These are phyloP conservation scores for Drosophila setosimentum DNA, from an alignment of 2,888 invertebrate genomes.

Conservation along the genomic window DNA sequence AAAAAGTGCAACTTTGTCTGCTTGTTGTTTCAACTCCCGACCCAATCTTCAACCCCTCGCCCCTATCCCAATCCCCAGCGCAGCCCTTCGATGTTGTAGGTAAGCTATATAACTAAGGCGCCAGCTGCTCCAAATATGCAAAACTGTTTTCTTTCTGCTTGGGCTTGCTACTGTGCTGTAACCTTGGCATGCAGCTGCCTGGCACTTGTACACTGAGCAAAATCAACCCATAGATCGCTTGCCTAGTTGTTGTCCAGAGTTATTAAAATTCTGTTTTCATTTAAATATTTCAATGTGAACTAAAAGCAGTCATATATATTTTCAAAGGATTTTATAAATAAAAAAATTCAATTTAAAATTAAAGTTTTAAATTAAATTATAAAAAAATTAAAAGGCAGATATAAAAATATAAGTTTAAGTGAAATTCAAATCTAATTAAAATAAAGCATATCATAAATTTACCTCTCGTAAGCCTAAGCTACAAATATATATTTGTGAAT, in stretches of 20 bases:
- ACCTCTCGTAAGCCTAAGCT: background rate
- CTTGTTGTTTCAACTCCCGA: conserved; percentile 32
- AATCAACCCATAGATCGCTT: background rate
- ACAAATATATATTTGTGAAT: background rate
- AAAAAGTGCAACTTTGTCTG: conserved; percentile 76
- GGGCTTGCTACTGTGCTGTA: conserved; percentile 22
- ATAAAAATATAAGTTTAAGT: background rate
- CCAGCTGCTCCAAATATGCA: conserved; percentile 53
- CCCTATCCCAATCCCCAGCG: background rate
- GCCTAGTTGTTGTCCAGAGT: background rate
- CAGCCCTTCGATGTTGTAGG: background rate
- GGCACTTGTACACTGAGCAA: background rate
- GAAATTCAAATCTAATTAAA: background rate
- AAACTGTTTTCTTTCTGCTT: conserved; percentile 18
- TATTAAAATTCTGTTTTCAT: background rate
- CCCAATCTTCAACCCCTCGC: background rate
- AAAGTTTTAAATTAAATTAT: background rate
- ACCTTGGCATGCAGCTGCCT: conserved; percentile 44
- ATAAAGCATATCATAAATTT: background rate
- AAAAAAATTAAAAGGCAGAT: background rate
- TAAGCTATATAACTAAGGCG: conserved; percentile 12
- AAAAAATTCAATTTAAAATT: background rate
- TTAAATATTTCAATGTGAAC: background rate
- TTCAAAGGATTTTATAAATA: background rate
- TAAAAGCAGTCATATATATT: background rate